Evolutionary conservation across 2,797 vertebrate species (phyloP).

Genomic region (Coregonus sp.): DNA sequence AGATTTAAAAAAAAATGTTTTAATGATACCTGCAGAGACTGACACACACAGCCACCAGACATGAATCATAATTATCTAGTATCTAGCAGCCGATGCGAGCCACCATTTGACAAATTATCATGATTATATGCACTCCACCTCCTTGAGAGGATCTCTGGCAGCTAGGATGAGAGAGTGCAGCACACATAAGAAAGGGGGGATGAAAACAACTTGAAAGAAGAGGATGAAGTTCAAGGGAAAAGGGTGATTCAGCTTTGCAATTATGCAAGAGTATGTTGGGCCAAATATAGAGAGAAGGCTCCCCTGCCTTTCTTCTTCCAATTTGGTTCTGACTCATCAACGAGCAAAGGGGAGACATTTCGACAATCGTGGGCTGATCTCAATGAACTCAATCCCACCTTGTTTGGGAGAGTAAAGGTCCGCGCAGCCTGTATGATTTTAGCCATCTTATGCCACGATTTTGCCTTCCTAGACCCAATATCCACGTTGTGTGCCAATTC

Average conservation of each 20-base stretch:
- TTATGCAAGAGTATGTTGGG: no score
- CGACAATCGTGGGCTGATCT: no score
- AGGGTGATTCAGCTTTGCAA: neutral
- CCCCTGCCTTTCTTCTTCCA: no score
- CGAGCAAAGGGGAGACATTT: no score
- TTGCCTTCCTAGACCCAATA: no score
- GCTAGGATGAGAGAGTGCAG: neutral
- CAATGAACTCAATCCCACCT: no score
- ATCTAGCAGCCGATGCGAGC: neutral
- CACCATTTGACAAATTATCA: neutral
- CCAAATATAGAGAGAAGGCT: no score
- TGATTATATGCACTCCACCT: neutral
- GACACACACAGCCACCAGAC: neutral
- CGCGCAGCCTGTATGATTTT: no score
- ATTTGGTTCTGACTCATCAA: no score
- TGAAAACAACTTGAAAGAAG: neutral
- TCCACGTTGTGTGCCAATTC: no score
- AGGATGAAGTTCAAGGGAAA: neutral
- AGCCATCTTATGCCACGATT: no score
- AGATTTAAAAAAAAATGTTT: neutral
- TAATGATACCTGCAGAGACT: neutral
- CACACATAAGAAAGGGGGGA: neutral
- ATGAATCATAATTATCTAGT: slow-evolving; percentile 20
- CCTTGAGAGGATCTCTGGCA: neutral
- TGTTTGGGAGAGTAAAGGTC: no score